phyloP scores from a whole-genome alignment of 2,888 invertebrate species.

The Deroplatys truncata region DNA sequence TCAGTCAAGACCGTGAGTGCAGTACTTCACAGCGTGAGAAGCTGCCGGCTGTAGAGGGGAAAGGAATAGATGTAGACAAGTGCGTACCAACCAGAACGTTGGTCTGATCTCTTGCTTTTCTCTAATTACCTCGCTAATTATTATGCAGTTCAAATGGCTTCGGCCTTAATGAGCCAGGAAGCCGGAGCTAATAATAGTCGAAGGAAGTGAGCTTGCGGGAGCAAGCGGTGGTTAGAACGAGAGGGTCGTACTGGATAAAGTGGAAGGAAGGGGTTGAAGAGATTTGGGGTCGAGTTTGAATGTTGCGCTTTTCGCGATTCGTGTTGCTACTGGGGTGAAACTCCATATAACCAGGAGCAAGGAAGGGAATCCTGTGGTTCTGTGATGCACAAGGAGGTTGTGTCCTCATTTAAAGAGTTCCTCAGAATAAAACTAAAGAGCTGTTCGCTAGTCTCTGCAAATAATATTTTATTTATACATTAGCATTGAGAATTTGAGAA shows the following conservation, averaged over 20 bases:
- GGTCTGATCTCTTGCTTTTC: conserved; percentile 22
- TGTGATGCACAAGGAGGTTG: no score
- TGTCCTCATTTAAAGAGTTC: no score
- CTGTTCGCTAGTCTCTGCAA: no score
- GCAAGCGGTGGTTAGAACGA: neutral
- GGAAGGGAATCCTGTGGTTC: no score
- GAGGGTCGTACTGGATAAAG: neutral
- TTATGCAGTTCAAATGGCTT: conserved; percentile 25
- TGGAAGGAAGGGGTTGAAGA: neutral
- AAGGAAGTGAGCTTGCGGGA: conserved; percentile 11
- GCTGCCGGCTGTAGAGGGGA: neutral
- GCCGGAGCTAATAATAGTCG: conserved; percentile 19
- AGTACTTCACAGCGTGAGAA: neutral
- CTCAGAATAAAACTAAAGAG: no score
- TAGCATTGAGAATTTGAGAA: no score
- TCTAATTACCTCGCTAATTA: conserved; percentile 25
- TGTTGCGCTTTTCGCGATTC: neutral
- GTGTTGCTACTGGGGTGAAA: neutral
- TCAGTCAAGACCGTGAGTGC: neutral
- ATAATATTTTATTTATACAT: no score
- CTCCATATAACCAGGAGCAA: no score
- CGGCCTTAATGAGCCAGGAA: conserved; percentile 20
- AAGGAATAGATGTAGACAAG: neutral
- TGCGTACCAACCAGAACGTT: neutral
- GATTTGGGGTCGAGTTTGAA: conserved; percentile 9